Conservation (phyloP, 1,140 invertebrate species). For the Trypoxylus dichotomus region DNA sequence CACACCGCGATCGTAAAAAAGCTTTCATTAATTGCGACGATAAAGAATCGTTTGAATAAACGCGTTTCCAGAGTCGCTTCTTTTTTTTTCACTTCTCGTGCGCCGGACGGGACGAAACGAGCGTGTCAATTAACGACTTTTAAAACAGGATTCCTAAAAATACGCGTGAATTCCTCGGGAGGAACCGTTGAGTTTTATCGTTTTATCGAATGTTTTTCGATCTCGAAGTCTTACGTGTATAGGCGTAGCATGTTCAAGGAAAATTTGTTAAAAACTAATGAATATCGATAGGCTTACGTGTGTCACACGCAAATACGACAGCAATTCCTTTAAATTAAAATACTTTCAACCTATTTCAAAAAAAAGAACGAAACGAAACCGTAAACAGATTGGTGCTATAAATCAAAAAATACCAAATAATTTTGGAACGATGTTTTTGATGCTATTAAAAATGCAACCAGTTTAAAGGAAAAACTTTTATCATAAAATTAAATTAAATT, state of each 20-base stretch:
- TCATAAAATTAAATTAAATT: too few species aligned
- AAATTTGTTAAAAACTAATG: not conserved
- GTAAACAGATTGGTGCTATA: too few species aligned
- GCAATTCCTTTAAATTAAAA: too few species aligned
- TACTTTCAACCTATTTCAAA: too few species aligned
- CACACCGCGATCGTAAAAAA: not conserved
- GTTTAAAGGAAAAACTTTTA: too few species aligned
- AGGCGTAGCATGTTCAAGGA: not conserved
- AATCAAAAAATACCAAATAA: too few species aligned
- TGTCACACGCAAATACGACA: not conserved
- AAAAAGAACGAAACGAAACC: too few species aligned
- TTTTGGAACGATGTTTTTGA: too few species aligned
- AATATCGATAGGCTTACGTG: not conserved
- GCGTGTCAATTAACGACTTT: not conserved
- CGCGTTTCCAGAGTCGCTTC: not conserved
- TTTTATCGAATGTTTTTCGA: not conserved
- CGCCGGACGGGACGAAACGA: not conserved
- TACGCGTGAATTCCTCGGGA: not conserved
- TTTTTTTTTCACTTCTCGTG: not conserved
- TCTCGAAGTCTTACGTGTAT: not conserved
- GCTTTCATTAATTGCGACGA: slow-evolving; percentile 11
- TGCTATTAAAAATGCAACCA: too few species aligned
- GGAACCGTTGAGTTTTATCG: not conserved
- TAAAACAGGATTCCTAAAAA: slow-evolving; percentile 18
- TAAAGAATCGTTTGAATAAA: not conserved